Percentiles rank a stretch among this genome's conserved stretches.
These are phyloP conservation scores for Larimichthys polyactis DNA, from an alignment of 2,113 vertebrate genomes.

Conservation along the genomic window DNA sequence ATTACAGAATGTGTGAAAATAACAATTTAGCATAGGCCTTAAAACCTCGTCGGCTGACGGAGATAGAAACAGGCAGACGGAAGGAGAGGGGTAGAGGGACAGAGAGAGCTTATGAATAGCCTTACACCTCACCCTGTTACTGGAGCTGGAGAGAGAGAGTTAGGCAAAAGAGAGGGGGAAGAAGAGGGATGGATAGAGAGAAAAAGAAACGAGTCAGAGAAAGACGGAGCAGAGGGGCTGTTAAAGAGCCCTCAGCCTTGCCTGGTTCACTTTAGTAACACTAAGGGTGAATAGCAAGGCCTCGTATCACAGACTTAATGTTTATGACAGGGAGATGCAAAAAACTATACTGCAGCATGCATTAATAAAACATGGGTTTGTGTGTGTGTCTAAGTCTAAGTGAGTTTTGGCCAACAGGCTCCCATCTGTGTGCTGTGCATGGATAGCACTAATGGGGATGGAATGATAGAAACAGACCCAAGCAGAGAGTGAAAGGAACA, in stretches of 20 bases:
- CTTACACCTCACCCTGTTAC: conserved; percentile 11
- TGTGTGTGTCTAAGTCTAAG: conserved; percentile 2
- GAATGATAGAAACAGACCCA: conserved; percentile 4
- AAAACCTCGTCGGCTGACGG: conserved; percentile 4
- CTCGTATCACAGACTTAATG: conserved; percentile 55
- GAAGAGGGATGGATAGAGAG: background rate
- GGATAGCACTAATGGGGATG: conserved; percentile 45
- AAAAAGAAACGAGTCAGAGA: background rate
- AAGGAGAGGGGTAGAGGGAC: background rate
- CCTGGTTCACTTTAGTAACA: conserved; percentile 33
- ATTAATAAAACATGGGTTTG: conserved; percentile 69
- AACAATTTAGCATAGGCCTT: conserved; percentile 35
- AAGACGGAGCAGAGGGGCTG: conserved; percentile 21
- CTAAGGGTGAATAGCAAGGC: conserved; percentile 28
- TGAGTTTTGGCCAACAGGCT: conserved; percentile 57
- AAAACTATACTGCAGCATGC: conserved; percentile 45
- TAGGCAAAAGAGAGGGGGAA: background rate
- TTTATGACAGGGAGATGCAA: conserved; percentile 58
- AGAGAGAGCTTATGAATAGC: background rate
- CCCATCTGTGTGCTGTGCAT: conserved; percentile 59
- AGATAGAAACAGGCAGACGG: conserved; percentile 27
- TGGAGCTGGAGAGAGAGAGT: background rate
- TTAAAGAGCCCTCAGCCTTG: conserved; percentile 34
- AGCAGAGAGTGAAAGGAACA: conserved; percentile 16
- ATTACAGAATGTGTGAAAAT: conserved; percentile 29